Evolutionary conservation across 2,113 vertebrate species (phyloP).

Genomic region (Aldabrachelys gigantea): DNA sequence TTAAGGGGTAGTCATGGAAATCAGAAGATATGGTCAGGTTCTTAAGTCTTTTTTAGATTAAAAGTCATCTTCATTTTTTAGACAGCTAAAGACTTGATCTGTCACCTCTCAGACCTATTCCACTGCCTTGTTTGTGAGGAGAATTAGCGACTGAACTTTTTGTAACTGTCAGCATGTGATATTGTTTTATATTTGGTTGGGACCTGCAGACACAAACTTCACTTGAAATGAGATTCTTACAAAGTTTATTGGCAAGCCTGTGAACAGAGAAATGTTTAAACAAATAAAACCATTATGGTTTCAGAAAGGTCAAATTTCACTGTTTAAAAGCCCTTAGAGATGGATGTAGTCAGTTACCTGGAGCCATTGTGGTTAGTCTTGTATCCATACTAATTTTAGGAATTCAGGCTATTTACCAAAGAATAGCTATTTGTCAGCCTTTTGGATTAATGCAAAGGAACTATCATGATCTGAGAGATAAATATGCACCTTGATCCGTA

Average conservation of each 20-base stretch:
- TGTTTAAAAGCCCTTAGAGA: neutral
- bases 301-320: conserved; percentile 36
- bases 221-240: neutral
- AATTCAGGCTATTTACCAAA: conserved; percentile 43
- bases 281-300: neutral
- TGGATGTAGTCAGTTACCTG: neutral
- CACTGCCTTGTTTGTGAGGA: neutral
- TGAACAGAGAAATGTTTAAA: conserved; percentile 26
- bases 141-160: neutral
- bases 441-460: neutral
- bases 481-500: too few relatives aligned
- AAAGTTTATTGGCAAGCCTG: conserved; percentile 24
- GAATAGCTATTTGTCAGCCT: neutral
- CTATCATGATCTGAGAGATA: neutral
- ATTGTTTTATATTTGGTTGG: conserved; percentile 30
- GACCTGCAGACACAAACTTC: neutral
- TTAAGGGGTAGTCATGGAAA: accelerated
- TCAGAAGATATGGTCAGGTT: neutral
- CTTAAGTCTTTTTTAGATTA: neutral
- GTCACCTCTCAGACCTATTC: neutral
- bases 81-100: neutral
- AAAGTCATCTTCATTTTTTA: neutral
- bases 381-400: conserved; percentile 5
- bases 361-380: neutral
- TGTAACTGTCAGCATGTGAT: neutral